These are phyloP conservation scores for Margaritifera margaritifera DNA, from an alignment of 2,888 invertebrate species.

Conservation along the genomic window DNA sequence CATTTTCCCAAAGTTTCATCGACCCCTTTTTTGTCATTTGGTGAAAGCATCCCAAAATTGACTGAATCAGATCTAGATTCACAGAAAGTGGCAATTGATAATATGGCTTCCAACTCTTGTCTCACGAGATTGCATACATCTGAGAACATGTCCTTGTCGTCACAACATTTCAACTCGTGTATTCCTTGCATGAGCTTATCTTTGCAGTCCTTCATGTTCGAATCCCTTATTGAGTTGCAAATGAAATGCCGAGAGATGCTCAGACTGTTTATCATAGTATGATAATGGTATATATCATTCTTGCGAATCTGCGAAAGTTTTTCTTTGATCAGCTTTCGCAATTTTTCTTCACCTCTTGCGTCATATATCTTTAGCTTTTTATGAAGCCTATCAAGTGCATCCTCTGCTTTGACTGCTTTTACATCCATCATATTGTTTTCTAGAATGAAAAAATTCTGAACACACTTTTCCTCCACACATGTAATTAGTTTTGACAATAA, in stretches of 20 bases:
- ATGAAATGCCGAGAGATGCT: conserved; percentile 1
- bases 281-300: conserved; percentile 10
- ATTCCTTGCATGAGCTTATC: not conserved
- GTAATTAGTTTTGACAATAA: not conserved
- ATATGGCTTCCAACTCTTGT: too few species aligned
- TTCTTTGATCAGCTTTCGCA: not conserved
- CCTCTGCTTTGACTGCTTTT: not conserved
- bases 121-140: too few species aligned
- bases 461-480: not conserved
- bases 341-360: not conserved
- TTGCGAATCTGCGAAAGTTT: not conserved
- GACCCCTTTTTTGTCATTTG: too few species aligned
- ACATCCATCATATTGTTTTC: conserved; percentile 11
- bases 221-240: not conserved
- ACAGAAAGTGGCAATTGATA: too few species aligned
- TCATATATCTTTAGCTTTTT: not conserved
- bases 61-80: too few species aligned
- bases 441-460: conserved; percentile 10
- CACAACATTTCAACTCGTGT: not conserved
- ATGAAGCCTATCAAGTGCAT: not conserved
- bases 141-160: too few species aligned
- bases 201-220: not conserved
- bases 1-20: too few species aligned
- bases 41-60: too few species aligned
- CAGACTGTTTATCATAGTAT: conserved; percentile 3